phyloP scores from a whole-genome alignment of 1,140 invertebrate species.

The Brachystomella parvula region DNA sequence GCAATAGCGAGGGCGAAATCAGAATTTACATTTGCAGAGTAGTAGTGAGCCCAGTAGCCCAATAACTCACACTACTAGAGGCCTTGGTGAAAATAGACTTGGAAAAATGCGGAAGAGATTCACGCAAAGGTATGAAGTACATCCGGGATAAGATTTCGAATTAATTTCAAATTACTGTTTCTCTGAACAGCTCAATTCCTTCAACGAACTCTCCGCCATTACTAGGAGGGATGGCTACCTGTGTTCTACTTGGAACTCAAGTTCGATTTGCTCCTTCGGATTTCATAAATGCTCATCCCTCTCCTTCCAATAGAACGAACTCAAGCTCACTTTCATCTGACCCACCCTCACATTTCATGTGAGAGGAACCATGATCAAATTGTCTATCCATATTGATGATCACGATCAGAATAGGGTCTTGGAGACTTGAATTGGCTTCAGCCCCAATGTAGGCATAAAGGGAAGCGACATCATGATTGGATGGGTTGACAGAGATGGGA shows the following conservation, averaged over 20 bases:
- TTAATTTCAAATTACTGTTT: not conserved
- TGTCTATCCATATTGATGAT: slow-evolving; percentile 23
- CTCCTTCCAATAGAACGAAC: not conserved
- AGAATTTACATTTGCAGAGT: slow-evolving; percentile 21
- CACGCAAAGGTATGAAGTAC: slow-evolving; percentile 26
- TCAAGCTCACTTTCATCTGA: not conserved
- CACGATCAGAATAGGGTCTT: slow-evolving; percentile 25
- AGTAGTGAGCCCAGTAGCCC: slow-evolving; percentile 37
- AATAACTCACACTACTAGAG: not conserved
- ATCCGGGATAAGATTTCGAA: not conserved
- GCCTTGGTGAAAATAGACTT: not conserved
- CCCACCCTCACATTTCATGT: slow-evolving; percentile 4
- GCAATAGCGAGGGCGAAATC: not conserved
- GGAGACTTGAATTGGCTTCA: too few species aligned
- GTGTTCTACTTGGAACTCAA: not conserved
- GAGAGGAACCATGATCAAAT: slow-evolving; percentile 11
- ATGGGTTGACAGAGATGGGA: too few species aligned
- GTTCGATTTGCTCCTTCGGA: not conserved
- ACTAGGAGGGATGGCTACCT: too few species aligned
- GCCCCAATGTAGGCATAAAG: too few species aligned
- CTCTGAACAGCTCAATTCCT: slow-evolving; percentile 27
- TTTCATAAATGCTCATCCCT: not conserved
- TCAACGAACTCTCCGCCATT: slow-evolving; percentile 25
- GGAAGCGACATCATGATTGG: too few species aligned
- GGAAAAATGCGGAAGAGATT: slow-evolving; percentile 34